Evolutionary conservation across 2,797 vertebrate species (phyloP).

Genomic region (Galago senegalensis): DNA sequence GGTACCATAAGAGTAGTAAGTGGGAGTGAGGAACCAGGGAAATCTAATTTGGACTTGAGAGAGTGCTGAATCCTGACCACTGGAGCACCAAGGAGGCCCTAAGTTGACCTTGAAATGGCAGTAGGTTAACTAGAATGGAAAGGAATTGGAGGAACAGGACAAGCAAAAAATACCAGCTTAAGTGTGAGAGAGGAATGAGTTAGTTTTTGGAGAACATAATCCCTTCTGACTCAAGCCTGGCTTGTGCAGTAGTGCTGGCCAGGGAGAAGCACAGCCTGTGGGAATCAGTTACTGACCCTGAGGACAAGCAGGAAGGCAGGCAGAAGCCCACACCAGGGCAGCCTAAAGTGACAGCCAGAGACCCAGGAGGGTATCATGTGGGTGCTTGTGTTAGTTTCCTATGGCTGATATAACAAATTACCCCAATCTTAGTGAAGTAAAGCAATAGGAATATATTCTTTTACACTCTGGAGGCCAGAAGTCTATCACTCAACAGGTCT

Average conservation of each 20-base stretch:
- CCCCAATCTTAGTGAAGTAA: neutral
- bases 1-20: neutral
- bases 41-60: neutral
- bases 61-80: too few relatives aligned
- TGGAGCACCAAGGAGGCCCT: too few relatives aligned
- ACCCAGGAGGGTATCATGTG: fast-evolving
- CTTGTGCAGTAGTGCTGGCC: fast-evolving
- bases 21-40: neutral
- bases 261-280: fast-evolving
- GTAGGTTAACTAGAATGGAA: neutral
- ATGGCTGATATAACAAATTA: neutral
- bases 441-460: neutral
- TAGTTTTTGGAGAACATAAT: neutral
- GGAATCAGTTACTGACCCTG: neutral
- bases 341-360: too few relatives aligned
- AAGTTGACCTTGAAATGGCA: neutral
- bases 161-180: neutral
- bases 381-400: neutral
- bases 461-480: neutral
- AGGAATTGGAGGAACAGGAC: neutral
- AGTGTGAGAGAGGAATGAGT: neutral
- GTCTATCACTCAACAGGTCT: neutral
- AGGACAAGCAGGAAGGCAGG: neutral
- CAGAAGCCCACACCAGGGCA: neutral
- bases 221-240: fast-evolving